phyloP scores from a whole-genome alignment of 2,113 vertebrate genomes.

The Brachyhypopomus occidentalis region DNA sequence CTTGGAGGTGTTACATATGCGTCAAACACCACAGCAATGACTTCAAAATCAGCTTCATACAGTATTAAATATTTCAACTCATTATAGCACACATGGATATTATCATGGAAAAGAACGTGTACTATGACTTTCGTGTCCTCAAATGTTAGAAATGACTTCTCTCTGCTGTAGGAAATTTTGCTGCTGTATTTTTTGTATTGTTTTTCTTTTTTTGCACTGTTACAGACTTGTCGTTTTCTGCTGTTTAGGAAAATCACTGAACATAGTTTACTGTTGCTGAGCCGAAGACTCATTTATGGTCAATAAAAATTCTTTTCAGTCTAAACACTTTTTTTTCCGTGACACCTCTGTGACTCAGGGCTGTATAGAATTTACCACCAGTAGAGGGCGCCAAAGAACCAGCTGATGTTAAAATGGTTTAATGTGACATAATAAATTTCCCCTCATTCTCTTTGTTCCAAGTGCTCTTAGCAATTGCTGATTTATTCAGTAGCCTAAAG shows the following conservation, averaged over 20 bases:
- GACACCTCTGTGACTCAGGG: neutral
- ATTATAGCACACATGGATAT: slow-evolving; percentile 35
- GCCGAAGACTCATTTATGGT: slow-evolving; percentile 39
- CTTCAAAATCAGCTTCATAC: slow-evolving; percentile 25
- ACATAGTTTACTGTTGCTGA: slow-evolving; percentile 32
- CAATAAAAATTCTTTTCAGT: slow-evolving; percentile 21
- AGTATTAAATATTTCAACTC: slow-evolving; percentile 50
- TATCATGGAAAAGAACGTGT: slow-evolving; percentile 3
- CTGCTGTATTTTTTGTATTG: slow-evolving; percentile 46
- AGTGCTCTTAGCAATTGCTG: slow-evolving; percentile 3
- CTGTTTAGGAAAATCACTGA: slow-evolving; percentile 35
- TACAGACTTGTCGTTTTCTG: slow-evolving; percentile 29
- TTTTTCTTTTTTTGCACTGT: slow-evolving; percentile 44
- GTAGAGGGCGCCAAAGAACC: slow-evolving; percentile 1
- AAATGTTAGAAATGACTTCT: slow-evolving; percentile 7
- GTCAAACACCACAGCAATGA: neutral
- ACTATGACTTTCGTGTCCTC: slow-evolving; percentile 35
- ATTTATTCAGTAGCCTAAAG: neutral
- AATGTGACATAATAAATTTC: neutral
- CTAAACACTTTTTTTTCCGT: neutral
- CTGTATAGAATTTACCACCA: neutral
- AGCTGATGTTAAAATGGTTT: neutral
- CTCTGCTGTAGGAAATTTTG: slow-evolving; percentile 41
- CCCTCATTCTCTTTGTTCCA: neutral
- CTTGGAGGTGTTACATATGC: neutral